Percentiles rank a stretch among this genome's conserved stretches.
These are phyloP conservation scores for Caretta caretta DNA, from an alignment of 2,113 vertebrate genomes.

Conservation along the genomic window DNA sequence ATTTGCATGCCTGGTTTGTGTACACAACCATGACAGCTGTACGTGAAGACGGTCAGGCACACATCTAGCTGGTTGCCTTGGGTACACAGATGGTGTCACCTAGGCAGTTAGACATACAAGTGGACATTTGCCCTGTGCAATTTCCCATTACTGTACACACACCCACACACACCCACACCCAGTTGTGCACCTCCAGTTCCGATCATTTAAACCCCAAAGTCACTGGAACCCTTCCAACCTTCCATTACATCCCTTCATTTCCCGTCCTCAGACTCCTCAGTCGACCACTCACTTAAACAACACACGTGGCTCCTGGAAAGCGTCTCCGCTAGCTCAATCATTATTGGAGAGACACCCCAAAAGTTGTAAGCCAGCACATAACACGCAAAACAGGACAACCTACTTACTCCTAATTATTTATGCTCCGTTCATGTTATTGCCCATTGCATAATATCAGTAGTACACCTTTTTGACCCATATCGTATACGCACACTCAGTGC, in stretches of 20 bases:
- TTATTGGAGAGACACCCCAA: fast-evolving
- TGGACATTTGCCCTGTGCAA: neutral
- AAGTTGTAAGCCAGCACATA: neutral
- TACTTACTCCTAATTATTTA: neutral
- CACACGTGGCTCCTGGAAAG: neutral
- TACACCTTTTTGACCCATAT: fast-evolving
- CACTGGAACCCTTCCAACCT: neutral
- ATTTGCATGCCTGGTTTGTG: neutral
- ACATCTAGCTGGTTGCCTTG: neutral
- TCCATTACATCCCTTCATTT: neutral
- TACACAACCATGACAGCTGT: neutral
- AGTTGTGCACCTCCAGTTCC: neutral
- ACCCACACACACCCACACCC: neutral
- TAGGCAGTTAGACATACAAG: neutral
- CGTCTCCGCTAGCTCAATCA: too few species aligned
- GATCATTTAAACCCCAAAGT: neutral
- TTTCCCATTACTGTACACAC: neutral
- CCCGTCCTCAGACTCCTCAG: neutral
- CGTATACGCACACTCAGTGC: fast-evolving
- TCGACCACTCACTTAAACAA: fast-evolving
- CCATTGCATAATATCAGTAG: neutral
- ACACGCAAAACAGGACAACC: neutral
- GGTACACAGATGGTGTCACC: neutral
- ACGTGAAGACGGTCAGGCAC: neutral
- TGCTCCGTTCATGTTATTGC: fast-evolving